A percentile compares a stretch with the other conserved stretches of the same genome.
Evolutionary conservation across 2,797 vertebrate species (phyloP).

Genomic region (Pelochelys cantorii): DNA sequence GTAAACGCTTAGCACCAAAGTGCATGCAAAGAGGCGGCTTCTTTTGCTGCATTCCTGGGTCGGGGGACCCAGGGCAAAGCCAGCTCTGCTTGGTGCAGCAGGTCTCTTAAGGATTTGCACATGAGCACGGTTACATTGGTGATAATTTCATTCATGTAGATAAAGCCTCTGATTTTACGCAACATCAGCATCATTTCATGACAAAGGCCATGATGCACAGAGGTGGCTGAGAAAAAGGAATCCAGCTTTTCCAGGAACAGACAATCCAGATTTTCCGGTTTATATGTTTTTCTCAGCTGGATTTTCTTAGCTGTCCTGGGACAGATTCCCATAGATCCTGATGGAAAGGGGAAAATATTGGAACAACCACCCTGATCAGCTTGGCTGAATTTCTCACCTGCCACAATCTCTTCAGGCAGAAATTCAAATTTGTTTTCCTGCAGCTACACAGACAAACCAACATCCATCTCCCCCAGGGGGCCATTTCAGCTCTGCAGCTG

Average conservation of each 20-base stretch:
- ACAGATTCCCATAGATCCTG: constrained; percentile 67
- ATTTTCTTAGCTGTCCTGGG: constrained; percentile 62
- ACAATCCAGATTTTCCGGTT: constrained; percentile 75
- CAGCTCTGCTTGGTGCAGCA: neutral
- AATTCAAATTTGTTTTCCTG: constrained; percentile 65
- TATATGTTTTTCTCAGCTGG: constrained; percentile 70
- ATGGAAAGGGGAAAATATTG: constrained; percentile 46
- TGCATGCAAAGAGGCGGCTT: neutral
- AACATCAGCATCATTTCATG: constrained; percentile 60
- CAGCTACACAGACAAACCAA: constrained; percentile 48
- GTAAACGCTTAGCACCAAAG: neutral
- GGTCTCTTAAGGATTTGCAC: neutral
- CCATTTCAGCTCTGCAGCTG: constrained; percentile 45
- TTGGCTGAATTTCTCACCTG: constrained; percentile 54
- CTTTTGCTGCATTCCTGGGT: neutral
- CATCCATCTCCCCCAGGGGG: constrained; percentile 20
- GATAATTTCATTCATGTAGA: neutral
- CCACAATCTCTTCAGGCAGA: constrained; percentile 66
- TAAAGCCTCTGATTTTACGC: constrained; percentile 50
- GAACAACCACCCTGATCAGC: constrained; percentile 47
- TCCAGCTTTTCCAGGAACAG: constrained; percentile 64
- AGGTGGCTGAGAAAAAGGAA: constrained; percentile 65
- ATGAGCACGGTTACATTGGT: fast-evolving
- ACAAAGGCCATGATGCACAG: constrained; percentile 69
- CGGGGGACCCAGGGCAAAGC: neutral